Conservation (phyloP, 2,888 invertebrate genomes). For the Hirtodrosophila cameraria region DNA sequence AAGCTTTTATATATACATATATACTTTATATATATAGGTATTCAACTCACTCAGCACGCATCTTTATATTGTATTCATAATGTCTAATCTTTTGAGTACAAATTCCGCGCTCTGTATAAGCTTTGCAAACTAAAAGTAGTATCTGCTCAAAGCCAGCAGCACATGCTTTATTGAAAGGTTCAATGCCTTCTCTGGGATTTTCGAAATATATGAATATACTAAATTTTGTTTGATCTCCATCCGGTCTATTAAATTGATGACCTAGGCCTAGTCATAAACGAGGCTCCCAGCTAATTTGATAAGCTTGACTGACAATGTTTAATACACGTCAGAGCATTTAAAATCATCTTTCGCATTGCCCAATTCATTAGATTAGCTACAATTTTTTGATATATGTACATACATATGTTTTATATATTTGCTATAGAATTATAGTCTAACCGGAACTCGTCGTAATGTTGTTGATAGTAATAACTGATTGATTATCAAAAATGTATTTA, state of each 20-base stretch:
- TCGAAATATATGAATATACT: constrained; percentile 47
- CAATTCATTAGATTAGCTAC: constrained; percentile 33
- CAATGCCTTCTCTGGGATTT: constrained; percentile 61
- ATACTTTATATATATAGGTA: neutral
- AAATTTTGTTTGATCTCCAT: constrained; percentile 47
- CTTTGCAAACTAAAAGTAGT: constrained; percentile 43
- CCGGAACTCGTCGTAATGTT: constrained; percentile 33
- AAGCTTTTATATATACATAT: no score
- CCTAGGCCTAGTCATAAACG: constrained; percentile 57
- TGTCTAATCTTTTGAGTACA: constrained; percentile 63
- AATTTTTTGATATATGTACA: neutral
- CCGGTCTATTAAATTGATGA: constrained; percentile 43
- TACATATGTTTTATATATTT: neutral
- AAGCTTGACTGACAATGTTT: constrained; percentile 34
- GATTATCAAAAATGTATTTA: constrained; percentile 13
- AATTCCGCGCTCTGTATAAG: constrained; percentile 54
- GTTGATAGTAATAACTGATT: constrained; percentile 16
- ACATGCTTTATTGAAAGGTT: constrained; percentile 56
- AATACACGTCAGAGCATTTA: constrained; percentile 9
- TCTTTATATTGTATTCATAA: constrained; percentile 15
- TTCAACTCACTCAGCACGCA: neutral
- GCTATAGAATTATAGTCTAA: neutral
- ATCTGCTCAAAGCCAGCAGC: constrained; percentile 30
- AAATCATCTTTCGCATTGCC: constrained; percentile 20
- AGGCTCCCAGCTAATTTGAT: constrained; percentile 45